Evolutionary conservation across 2,113 vertebrate genomes (phyloP).

Genomic region (Poeciliopsis occidentalis): DNA sequence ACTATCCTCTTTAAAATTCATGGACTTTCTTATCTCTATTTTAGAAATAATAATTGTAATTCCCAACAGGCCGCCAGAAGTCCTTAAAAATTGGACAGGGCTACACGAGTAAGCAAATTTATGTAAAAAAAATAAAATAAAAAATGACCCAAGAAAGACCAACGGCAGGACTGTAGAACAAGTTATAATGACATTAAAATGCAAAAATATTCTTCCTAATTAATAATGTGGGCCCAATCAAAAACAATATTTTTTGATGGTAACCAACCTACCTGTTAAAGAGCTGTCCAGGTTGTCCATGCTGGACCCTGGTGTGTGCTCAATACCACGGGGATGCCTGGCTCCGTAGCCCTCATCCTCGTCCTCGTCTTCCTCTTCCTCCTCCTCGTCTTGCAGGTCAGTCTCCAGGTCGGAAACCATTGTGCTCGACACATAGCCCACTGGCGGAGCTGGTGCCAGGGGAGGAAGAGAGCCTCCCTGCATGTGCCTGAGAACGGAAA

Average conservation of each 20-base stretch:
- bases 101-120: constrained; percentile 78
- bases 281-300: constrained; percentile 99
- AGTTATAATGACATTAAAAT: constrained; percentile 19
- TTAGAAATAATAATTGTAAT: constrained; percentile 77
- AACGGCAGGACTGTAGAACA: constrained; percentile 9
- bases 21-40: constrained; percentile 91
- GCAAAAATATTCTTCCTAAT: too few species aligned
- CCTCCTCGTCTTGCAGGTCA: constrained; percentile 90
- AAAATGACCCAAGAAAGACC: constrained; percentile 32
- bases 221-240: constrained; percentile 1
- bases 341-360: constrained; percentile 93
- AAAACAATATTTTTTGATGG: not conserved
- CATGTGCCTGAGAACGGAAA: constrained; percentile 86
- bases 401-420: constrained; percentile 98
- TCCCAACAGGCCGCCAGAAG: constrained; percentile 75
- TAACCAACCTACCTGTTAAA: constrained; percentile 85
- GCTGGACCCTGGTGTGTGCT: constrained; percentile 96
- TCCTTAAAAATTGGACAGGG: constrained; percentile 82
- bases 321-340: constrained; percentile 88
- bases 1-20: constrained; percentile 89
- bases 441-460: constrained; percentile 92
- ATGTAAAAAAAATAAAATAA: constrained; percentile 11
- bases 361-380: constrained; percentile 89
- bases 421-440: constrained; percentile 95
- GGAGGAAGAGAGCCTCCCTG: constrained; percentile 93